These are phyloP conservation scores for Paelopatides confundens DNA, from an alignment of 53 echinoderm and acorn worm genomes.

Conservation along the genomic window DNA sequence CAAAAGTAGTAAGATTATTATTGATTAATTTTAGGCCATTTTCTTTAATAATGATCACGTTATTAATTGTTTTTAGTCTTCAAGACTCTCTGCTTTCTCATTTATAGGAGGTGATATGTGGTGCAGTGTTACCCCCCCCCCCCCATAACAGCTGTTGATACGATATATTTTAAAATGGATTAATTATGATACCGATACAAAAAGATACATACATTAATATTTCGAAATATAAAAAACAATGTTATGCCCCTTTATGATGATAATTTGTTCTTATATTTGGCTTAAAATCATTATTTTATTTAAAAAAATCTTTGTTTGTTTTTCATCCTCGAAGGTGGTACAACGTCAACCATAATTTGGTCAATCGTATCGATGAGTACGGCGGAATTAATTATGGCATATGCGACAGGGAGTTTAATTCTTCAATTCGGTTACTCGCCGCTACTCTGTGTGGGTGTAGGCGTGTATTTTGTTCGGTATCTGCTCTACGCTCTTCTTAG, in stretches of 20 bases:
- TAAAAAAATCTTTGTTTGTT: not conserved
- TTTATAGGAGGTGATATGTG: too few species aligned
- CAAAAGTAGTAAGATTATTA: too few species aligned
- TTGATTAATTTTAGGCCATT: too few species aligned
- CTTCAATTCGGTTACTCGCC: constrained; percentile 42
- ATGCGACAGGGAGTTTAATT: constrained; percentile 3
- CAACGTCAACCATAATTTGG: constrained; percentile 21
- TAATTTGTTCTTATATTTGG: not conserved
- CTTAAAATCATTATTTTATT: not conserved
- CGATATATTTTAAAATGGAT: too few species aligned
- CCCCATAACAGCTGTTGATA: too few species aligned
- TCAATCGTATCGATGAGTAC: constrained; percentile 7
- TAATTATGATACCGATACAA: too few species aligned
- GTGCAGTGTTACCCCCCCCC: too few species aligned
- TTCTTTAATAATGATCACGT: too few species aligned
- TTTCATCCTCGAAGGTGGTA: constrained; percentile 14
- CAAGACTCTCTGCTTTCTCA: too few species aligned
- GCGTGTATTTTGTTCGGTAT: constrained; percentile 40
- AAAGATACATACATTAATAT: too few species aligned
- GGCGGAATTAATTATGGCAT: constrained; percentile 39
- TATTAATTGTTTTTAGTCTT: too few species aligned
- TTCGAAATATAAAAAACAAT: too few species aligned
- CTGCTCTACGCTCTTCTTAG: constrained; percentile 37
- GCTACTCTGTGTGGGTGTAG: constrained; percentile 35
- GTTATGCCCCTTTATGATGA: not conserved